Percentiles rank a stretch among this genome's conserved stretches.
Conservation (phyloP, 1,140 invertebrate genomes). For the Babylonia areolata region DNA sequence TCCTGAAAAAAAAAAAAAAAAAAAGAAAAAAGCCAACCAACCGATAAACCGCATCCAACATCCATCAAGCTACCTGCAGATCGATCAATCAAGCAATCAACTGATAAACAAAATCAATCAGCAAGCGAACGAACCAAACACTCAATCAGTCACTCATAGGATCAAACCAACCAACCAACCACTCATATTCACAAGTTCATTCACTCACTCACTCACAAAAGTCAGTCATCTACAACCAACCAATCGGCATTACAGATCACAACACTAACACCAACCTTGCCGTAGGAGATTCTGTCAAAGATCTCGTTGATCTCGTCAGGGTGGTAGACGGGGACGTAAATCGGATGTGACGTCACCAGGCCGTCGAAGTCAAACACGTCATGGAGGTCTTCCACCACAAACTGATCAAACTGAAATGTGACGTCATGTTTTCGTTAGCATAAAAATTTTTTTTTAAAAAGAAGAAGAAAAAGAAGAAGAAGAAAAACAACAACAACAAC, state of each 20-base stretch:
- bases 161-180: neutral
- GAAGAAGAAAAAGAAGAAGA: neutral
- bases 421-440: neutral
- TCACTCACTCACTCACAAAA: neutral
- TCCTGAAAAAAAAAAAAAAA: too few species aligned
- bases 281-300: conserved; percentile 95
- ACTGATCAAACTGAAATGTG: conserved; percentile 79
- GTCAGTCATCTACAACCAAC: neutral
- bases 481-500: neutral
- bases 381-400: conserved; percentile 89
- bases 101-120: too few species aligned
- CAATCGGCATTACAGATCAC: neutral
- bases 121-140: neutral
- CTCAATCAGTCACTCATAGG: neutral
- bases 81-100: neutral
- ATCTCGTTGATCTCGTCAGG: conserved; percentile 95
- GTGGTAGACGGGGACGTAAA: conserved; percentile 89
- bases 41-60: too few species aligned
- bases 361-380: conserved; percentile 89
- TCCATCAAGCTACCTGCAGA: neutral
- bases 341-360: conserved; percentile 87
- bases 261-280: conserved; percentile 84
- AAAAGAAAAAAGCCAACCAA: too few species aligned
- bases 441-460: too few species aligned
- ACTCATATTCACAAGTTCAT: neutral